Conservation (phyloP, 2,888 invertebrate genomes). For the Nycteola revayana region DNA sequence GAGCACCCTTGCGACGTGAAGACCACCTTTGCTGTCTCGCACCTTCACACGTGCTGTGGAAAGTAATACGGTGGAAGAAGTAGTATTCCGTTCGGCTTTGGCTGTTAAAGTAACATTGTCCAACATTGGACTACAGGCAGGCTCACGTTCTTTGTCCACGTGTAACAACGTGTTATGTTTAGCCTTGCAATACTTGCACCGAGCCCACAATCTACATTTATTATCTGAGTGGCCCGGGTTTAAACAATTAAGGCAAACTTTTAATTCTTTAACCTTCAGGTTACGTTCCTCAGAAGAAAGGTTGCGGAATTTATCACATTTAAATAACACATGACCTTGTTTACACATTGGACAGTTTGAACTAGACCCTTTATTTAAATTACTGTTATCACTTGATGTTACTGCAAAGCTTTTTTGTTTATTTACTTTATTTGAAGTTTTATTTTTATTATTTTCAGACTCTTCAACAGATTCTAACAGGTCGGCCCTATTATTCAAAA, state of each 20-base stretch:
- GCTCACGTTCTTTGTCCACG: background rate
- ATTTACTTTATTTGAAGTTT: background rate
- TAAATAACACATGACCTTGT: background rate
- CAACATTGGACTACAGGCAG: background rate
- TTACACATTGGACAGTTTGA: conserved; percentile 1
- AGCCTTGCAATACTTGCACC: conserved; percentile 3
- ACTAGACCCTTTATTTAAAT: background rate
- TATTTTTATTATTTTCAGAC: background rate
- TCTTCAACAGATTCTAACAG: conserved; percentile 2
- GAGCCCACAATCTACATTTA: background rate
- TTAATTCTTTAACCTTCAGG: conserved; percentile 1
- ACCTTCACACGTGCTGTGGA: conserved; percentile 7
- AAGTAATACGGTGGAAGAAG: conserved; percentile 1
- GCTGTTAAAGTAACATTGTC: conserved; percentile 1
- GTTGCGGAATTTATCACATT: conserved; percentile 2
- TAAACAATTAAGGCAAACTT: conserved; percentile 7
- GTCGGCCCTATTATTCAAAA: background rate
- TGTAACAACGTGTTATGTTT: conserved; percentile 6
- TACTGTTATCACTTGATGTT: background rate
- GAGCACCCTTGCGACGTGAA: conserved; percentile 2
- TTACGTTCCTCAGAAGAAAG: conserved; percentile 2
- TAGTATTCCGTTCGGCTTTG: background rate
- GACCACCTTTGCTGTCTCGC: background rate
- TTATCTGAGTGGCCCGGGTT: conserved; percentile 2
- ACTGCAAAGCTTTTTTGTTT: background rate